A percentile compares a stretch with the other conserved stretches of the same genome.
Evolutionary conservation across 2,888 invertebrate species (phyloP).

Genomic region (Drosophila kambysellisi): DNA sequence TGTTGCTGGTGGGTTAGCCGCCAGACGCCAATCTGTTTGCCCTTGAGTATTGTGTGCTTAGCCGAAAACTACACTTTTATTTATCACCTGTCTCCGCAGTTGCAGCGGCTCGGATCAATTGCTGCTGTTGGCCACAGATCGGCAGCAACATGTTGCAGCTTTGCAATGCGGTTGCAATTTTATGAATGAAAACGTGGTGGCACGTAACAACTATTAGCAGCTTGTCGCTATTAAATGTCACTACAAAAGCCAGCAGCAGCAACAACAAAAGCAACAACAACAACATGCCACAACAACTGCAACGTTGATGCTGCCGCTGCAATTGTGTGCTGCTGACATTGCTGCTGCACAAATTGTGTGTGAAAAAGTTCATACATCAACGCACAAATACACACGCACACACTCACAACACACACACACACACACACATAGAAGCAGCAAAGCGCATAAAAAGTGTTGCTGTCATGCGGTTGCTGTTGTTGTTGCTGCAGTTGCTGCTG

Average conservation of each 20-base stretch:
- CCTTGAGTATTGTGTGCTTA: constrained; percentile 1
- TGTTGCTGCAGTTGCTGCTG: constrained; percentile 35
- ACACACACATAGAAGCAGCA: constrained; percentile 35
- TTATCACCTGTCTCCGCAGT: constrained; percentile 22
- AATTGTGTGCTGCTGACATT: constrained; percentile 47
- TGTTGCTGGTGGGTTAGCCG: constrained; percentile 5
- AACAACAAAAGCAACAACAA: constrained; percentile 4
- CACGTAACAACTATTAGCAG: constrained; percentile 78
- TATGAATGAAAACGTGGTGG: constrained; percentile 72
- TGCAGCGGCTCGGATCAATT: constrained; percentile 17
- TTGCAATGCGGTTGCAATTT: constrained; percentile 49
- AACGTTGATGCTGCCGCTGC: constrained; percentile 38
- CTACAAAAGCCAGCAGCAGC: constrained; percentile 52
- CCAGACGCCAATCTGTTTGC: constrained; percentile 29
- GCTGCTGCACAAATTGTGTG: constrained; percentile 71
- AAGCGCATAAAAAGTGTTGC: constrained; percentile 75
- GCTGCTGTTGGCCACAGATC: constrained; percentile 16
- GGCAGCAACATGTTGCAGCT: constrained; percentile 57
- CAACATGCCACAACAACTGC: constrained; percentile 6
- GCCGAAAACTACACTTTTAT: background rate
- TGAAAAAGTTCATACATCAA: constrained; percentile 73
- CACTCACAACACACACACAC: constrained; percentile 18
- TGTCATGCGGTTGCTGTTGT: constrained; percentile 62
- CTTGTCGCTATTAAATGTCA: constrained; percentile 74
- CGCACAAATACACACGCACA: constrained; percentile 31